These are phyloP conservation scores for Poeciliopsis turrubarensis DNA, from an alignment of 2,113 vertebrate genomes.

Conservation along the genomic window DNA sequence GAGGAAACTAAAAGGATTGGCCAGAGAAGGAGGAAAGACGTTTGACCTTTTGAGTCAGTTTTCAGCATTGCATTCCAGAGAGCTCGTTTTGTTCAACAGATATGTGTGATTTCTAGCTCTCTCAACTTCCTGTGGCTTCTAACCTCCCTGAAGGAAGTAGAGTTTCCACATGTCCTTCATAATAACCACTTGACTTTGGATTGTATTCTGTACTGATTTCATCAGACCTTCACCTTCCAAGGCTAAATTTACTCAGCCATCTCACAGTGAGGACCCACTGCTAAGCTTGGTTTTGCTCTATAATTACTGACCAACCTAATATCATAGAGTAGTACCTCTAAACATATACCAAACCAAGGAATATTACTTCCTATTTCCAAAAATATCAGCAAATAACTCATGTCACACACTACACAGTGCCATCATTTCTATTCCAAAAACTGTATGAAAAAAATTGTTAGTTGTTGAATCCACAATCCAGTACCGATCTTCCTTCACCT, in stretches of 20 bases:
- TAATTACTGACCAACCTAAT: conserved; percentile 41
- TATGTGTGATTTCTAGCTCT: conserved; percentile 43
- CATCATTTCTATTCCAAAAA: not conserved
- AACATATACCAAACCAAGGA: conserved; percentile 11
- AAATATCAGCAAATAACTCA: conserved; percentile 2
- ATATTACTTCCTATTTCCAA: conserved; percentile 27
- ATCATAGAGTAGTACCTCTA: conserved; percentile 36
- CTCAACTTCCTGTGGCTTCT: conserved; percentile 47
- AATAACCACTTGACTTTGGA: conserved; percentile 49
- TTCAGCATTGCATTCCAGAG: conserved; percentile 43
- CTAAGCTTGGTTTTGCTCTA: conserved; percentile 31
- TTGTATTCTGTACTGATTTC: conserved; percentile 30
- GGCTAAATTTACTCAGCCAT: conserved; percentile 33
- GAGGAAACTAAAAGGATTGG: not conserved
- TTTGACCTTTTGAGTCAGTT: conserved; percentile 52
- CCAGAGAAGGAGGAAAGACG: not conserved
- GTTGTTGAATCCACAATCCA: not conserved
- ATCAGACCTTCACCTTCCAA: conserved; percentile 50
- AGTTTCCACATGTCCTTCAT: conserved; percentile 6
- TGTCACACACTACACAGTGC: not conserved
- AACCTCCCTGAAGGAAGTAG: conserved; percentile 23
- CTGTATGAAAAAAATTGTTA: not conserved
- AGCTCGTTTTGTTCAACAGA: conserved; percentile 36
- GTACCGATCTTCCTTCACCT: not conserved
- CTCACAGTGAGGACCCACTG: conserved; percentile 33